A percentile compares a stretch with the other conserved stretches of the same genome.
These are phyloP conservation scores for Lasioglossum villosulum DNA, from an alignment of 2,888 invertebrate genomes.

Conservation along the genomic window DNA sequence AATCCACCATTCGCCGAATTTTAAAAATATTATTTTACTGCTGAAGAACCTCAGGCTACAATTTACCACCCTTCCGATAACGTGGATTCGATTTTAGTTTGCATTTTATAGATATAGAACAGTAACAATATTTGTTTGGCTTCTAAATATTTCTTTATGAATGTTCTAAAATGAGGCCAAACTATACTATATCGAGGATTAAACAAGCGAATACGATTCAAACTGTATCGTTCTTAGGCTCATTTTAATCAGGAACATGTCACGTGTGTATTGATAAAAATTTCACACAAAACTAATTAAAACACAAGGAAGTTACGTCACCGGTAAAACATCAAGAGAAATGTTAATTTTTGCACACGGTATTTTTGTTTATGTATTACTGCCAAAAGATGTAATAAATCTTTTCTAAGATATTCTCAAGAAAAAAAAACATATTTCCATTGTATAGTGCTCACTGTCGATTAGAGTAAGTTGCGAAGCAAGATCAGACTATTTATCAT, in stretches of 20 bases:
- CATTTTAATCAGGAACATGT: neutral
- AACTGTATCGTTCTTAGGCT: neutral
- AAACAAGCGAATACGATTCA: neutral
- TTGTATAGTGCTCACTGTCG: neutral
- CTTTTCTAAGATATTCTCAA: too few species aligned
- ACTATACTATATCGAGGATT: neutral
- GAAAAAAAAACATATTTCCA: too few species aligned
- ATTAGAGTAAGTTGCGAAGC: neutral
- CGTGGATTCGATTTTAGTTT: neutral
- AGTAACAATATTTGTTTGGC: neutral
- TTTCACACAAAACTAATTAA: neutral
- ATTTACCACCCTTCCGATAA: neutral
- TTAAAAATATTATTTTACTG: neutral
- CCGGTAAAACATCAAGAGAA: neutral
- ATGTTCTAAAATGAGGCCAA: neutral
- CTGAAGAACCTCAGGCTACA: neutral
- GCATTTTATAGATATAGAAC: neutral
- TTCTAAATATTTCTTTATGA: neutral
- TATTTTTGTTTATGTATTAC: too few species aligned
- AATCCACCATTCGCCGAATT: conserved; percentile 23
- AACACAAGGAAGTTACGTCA: neutral
- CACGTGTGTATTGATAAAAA: neutral
- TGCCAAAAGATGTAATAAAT: too few species aligned
- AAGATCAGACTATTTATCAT: neutral
- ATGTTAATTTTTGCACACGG: too few species aligned